Conservation (phyloP, 2,113 vertebrate genomes). For the Arvicanthis niloticus region DNA sequence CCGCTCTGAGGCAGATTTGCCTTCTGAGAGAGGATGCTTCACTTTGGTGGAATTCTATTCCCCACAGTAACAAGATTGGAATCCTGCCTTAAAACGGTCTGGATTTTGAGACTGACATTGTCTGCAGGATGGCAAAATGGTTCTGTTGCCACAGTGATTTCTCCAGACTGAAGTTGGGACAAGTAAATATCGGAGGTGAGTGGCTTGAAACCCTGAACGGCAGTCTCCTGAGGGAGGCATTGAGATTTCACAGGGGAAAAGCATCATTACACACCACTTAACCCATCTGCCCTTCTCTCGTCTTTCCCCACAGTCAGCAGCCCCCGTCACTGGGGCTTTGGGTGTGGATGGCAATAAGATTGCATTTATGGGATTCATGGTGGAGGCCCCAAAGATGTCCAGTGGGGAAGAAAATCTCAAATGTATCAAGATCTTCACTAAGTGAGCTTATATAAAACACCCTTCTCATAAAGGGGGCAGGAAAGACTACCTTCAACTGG, state of each 20-base stretch:
- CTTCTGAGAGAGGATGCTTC: slow-evolving; percentile 84
- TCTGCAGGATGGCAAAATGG: slow-evolving; percentile 73
- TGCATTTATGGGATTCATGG: background rate
- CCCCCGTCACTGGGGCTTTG: background rate
- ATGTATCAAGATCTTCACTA: rapidly evolving
- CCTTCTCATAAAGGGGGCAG: rapidly evolving
- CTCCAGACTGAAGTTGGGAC: slow-evolving; percentile 81
- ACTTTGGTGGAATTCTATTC: slow-evolving; percentile 86
- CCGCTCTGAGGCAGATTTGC: slow-evolving; percentile 80
- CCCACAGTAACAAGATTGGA: slow-evolving; percentile 85
- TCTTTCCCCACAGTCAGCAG: background rate
- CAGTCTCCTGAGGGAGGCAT: slow-evolving; percentile 65
- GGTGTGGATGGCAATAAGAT: background rate
- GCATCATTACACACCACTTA: slow-evolving; percentile 46
- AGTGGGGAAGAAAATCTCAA: background rate
- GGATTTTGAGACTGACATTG: slow-evolving; percentile 85
- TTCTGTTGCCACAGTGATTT: slow-evolving; percentile 80
- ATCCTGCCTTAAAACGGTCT: slow-evolving; percentile 84
- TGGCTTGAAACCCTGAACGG: slow-evolving; percentile 60
- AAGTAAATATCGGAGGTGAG: slow-evolving; percentile 70
- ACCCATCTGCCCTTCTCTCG: slow-evolving; percentile 12
- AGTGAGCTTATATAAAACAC: background rate
- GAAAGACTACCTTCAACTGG: background rate
- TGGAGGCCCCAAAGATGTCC: background rate
- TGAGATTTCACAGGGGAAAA: slow-evolving; percentile 71